Base-by-base conservation (phyloP, 1,140 invertebrate species). In the Panagrolaimus sp. region DNA sequence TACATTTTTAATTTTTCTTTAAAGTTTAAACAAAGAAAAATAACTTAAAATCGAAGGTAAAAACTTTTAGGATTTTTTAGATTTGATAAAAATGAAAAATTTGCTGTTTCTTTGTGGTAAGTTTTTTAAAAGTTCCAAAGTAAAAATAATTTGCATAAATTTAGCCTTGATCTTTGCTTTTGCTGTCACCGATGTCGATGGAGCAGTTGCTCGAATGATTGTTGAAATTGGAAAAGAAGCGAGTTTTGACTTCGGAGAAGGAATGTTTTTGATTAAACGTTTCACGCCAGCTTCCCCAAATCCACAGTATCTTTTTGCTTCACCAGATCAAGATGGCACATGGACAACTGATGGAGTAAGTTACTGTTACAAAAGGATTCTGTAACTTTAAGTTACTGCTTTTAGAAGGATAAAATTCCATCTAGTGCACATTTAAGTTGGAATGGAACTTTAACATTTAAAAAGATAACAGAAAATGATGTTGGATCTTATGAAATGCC, bases 271-370 rank as follows among this genome's bases (percentile, higher is more conserved):
- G 12, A 43, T 65, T 21, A 43, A 32, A 65, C 63, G 63, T 9
- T 21, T 43, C 10, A 65, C 63, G 21, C 21, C 21, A 17, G 12
- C 43, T n/a, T 21, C 26, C n/a, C 43, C 43, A 4, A 47, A 47
- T n/a, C 32, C 63, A 12, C 63, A 65, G 26, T 65, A 44, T 32
- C 12, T 65, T 14, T 65, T 65, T 9, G 63, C 63, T 65, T 43
- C 43, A 65, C 26, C 63, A 26, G 12, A 47, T 21, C 45, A 47
- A n/a, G 43, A 43, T n/a, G 43, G 45, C n/a, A 47, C 43, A n/a
- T 65, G 63, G 63, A 65, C 63, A n/a, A 65, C 63, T 43, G 63
- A 65, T 65, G 63, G 63, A 17, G 63, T 65, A 14, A 4, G 63
- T 65, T n/a, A 5, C 12, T 12, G 63, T 65, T 6, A 24, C 4